These are phyloP conservation scores for Melozone crissalis DNA, from an alignment of 2,113 vertebrate species.

Conservation along the genomic window DNA sequence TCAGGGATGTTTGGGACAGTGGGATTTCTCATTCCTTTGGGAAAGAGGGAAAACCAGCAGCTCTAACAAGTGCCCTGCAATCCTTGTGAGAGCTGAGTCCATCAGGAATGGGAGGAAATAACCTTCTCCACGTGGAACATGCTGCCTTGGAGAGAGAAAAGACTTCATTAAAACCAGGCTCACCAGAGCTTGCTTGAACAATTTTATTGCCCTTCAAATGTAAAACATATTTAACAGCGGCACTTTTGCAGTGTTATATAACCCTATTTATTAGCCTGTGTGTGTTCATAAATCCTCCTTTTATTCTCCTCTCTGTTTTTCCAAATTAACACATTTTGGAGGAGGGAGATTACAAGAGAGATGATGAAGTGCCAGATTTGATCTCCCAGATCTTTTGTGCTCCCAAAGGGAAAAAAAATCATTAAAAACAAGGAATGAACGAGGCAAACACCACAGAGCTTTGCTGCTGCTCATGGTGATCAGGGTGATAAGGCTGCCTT, in stretches of 20 bases:
- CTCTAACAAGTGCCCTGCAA: not conserved
- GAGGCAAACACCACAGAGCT: not conserved
- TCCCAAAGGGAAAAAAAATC: not conserved
- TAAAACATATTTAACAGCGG: constrained; percentile 55
- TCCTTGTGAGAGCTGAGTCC: not conserved
- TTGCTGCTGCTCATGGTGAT: not conserved
- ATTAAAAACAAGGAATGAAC: not conserved
- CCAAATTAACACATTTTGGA: constrained; percentile 55
- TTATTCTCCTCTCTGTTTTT: constrained; percentile 38
- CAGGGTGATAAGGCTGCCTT: not conserved
- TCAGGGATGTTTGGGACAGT: not conserved
- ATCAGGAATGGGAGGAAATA: not conserved
- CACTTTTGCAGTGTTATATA: constrained; percentile 14
- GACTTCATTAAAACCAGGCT: constrained; percentile 59
- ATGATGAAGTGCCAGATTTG: constrained; percentile 29
- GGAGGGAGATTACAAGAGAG: constrained; percentile 24
- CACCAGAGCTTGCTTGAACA: not conserved
- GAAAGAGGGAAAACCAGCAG: not conserved
- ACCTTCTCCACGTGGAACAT: constrained; percentile 3
- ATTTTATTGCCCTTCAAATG: constrained; percentile 61
- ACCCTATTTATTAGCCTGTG: constrained; percentile 46
- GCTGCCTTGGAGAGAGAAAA: not conserved
- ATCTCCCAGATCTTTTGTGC: not conserved
- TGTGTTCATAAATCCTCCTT: constrained; percentile 57
- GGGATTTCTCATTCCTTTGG: not conserved